These are phyloP conservation scores for Rhysida immarginata DNA, from an alignment of 1,140 invertebrate genomes.

Conservation along the genomic window DNA sequence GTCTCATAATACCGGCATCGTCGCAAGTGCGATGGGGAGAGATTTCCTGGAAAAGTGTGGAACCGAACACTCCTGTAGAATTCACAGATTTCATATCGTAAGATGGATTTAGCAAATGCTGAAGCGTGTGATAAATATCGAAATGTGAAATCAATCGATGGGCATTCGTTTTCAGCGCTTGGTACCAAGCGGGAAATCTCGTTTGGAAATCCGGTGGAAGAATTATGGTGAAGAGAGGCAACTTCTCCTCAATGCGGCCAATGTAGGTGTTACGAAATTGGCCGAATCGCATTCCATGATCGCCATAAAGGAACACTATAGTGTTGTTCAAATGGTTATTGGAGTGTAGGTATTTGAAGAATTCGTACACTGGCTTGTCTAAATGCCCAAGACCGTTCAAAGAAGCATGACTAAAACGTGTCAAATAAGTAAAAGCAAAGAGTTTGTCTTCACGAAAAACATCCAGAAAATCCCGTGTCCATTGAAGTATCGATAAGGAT, in stretches of 20 bases:
- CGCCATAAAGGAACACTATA: too few relatives aligned
- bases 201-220: background rate
- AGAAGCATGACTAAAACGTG: too few relatives aligned
- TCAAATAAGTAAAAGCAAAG: too few relatives aligned
- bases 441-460: too few relatives aligned
- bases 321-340: too few relatives aligned
- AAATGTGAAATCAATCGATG: background rate
- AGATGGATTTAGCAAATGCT: background rate
- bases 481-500: too few relatives aligned
- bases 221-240: background rate
- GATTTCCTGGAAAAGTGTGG: background rate
- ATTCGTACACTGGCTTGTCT: too few relatives aligned
- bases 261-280: background rate
- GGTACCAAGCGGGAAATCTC: background rate
- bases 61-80: background rate
- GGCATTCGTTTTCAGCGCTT: background rate
- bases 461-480: too few relatives aligned
- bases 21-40: background rate
- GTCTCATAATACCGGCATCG: background rate
- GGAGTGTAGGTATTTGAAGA: too few relatives aligned
- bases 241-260: background rate
- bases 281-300: background rate
- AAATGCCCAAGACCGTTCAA: too few relatives aligned
- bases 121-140: background rate
- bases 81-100: background rate